Evolutionary conservation across 1,140 invertebrate genomes (phyloP).

Genomic region (Bombus difficillimus): DNA sequence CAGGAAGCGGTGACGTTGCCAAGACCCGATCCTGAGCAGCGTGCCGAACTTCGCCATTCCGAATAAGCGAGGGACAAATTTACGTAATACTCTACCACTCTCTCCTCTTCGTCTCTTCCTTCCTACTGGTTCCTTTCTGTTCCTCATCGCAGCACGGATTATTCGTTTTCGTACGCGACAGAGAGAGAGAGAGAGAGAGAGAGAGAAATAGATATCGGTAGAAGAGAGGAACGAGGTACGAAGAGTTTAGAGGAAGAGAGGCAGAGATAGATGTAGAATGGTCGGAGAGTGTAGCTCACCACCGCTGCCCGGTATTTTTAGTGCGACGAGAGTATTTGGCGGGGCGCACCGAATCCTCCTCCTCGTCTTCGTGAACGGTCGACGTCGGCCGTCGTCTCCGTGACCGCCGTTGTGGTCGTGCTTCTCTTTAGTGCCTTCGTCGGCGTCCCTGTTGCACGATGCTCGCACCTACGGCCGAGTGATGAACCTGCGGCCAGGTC

Average conservation of each 20-base stretch:
- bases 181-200: slow-evolving; percentile 19
- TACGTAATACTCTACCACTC: slow-evolving; percentile 67
- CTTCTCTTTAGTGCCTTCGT: slow-evolving; percentile 37
- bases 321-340: slow-evolving; percentile 79
- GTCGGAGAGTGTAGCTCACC: slow-evolving; percentile 53
- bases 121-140: not conserved
- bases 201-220: not conserved
- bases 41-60: slow-evolving; percentile 37
- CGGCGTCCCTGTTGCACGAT: slow-evolving; percentile 56
- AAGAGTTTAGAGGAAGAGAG: not conserved
- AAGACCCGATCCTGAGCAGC: not conserved
- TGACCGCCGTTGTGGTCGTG: slow-evolving; percentile 59
- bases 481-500: slow-evolving; percentile 50
- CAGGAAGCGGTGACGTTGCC: slow-evolving; percentile 52
- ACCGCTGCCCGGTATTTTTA: slow-evolving; percentile 78
- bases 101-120: slow-evolving; percentile 12
- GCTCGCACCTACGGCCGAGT: slow-evolving; percentile 43
- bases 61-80: slow-evolving; percentile 60
- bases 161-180: slow-evolving; percentile 37
- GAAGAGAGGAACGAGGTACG: not conserved
- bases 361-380: slow-evolving; percentile 61
- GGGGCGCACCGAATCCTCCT: slow-evolving; percentile 67
- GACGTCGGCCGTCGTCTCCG: slow-evolving; percentile 53
- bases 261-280: not conserved
- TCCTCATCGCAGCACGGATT: slow-evolving; percentile 7